phyloP scores from a whole-genome alignment of 2,797 vertebrate species.

The Atherinosoma microstoma region DNA sequence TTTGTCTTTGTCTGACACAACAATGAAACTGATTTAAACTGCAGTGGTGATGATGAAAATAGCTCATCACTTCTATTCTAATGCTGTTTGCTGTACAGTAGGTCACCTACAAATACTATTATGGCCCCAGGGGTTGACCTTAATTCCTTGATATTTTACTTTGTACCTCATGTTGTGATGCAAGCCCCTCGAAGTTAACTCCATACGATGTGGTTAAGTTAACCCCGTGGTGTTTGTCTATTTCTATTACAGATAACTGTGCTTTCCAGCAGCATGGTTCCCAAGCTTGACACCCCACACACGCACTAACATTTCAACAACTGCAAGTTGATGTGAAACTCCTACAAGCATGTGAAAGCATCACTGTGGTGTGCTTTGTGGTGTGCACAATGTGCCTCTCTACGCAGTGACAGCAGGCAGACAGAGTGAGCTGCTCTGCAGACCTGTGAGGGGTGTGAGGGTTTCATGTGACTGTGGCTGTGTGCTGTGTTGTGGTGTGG shows the following conservation, averaged over 20 bases:
- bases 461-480: slow-evolving; percentile 63
- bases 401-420: slow-evolving; percentile 9
- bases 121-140: slow-evolving; percentile 49
- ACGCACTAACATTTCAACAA: slow-evolving; percentile 18
- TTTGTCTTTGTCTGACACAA: slow-evolving; percentile 60
- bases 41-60: slow-evolving; percentile 31
- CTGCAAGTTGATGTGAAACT: slow-evolving; percentile 54
- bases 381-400: background rate
- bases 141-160: slow-evolving; percentile 56
- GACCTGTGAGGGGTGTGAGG: slow-evolving; percentile 35
- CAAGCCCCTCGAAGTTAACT: slow-evolving; percentile 20
- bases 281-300: slow-evolving; percentile 9
- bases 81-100: slow-evolving; percentile 35
- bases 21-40: slow-evolving; percentile 52
- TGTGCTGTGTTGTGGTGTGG: slow-evolving; percentile 61
- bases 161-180: slow-evolving; percentile 29
- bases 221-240: slow-evolving; percentile 45
- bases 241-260: slow-evolving; percentile 37
- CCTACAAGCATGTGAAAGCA: slow-evolving; percentile 37
- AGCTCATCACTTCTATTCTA: slow-evolving; percentile 24
- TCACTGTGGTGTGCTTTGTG: background rate
- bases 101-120: slow-evolving; percentile 43
- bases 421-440: slow-evolving; percentile 33
- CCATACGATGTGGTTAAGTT: slow-evolving; percentile 33
- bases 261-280: slow-evolving; percentile 26